Evolutionary conservation across 2,888 invertebrate species (phyloP), one percentile per base, ranked within the genome.

Genomic region (Hedya salicella): DNA sequence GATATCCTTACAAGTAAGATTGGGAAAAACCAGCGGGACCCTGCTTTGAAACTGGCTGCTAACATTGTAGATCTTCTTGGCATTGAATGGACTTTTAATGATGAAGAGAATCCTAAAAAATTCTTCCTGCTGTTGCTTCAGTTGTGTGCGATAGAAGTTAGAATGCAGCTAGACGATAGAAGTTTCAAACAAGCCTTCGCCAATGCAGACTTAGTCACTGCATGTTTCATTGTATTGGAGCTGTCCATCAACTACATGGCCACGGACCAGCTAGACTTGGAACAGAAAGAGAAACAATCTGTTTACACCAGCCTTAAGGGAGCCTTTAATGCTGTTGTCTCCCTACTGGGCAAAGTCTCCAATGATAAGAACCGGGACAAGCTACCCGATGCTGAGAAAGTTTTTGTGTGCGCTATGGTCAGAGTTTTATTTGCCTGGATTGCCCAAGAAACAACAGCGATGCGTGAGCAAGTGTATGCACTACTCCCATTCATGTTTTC

Each of bases 101-200:
- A 96, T 83, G 96, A 96, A 73, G 95, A 96, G 68, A 94, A 94
- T 73, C 96, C 97, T 64, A 96, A 96, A 86, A 95, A 97, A 78
- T 96, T 97, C 78, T 95, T 98, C 75, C 90, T 98, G 17, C 88
- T 98, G 11, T 85, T 97, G 21, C 94, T 98, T 64, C 98, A 98
- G 82, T 90, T 98, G 64, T 95, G 96, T 75, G 97, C 97, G 56
- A 97, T 98, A 80, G 98, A 98, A 93, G 96, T 98, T 0, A 94
- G 98, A 78, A 98, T 98, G 98, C 97, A 97, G 74, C 92, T 98
- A 70, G 98, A 98, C 79, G 97, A 97, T 71, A 95, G 96, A 77
- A 95, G 95, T 78, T 93, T 97, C 73, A 96, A 97, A 82, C 94
- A 96, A 77, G 95, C 96, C 0, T 94, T 95, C 82, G 93, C 94